Evolutionary conservation across 2,797 vertebrate genomes (phyloP).

Genomic region (Ateles fusciceps): DNA sequence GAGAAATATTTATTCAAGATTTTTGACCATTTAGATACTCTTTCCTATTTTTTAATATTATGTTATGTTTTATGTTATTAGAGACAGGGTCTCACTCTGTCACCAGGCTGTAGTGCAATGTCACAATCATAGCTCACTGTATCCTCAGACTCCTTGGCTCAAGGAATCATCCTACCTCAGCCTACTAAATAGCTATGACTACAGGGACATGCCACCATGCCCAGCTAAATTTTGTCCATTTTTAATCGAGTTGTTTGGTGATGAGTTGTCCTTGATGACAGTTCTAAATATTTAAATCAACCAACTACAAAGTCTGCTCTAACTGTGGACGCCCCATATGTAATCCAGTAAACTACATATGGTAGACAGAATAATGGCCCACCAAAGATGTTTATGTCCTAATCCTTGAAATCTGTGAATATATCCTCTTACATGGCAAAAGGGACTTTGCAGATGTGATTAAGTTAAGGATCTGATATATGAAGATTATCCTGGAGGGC

Average conservation of each 20-base stretch:
- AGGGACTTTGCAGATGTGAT: background rate
- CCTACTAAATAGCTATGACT: background rate
- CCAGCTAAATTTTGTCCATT: background rate
- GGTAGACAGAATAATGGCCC: background rate
- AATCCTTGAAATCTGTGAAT: slow-evolving; percentile 8
- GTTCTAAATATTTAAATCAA: slow-evolving; percentile 31
- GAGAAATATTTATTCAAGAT: background rate
- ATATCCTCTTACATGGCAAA: background rate
- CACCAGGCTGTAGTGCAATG: background rate
- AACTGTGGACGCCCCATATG: background rate
- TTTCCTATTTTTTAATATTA: background rate
- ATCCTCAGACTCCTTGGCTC: background rate
- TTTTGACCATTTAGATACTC: background rate
- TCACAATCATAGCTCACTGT: background rate
- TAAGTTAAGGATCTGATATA: background rate
- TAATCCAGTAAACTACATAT: background rate
- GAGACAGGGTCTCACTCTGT: background rate
- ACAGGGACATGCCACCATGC: background rate
- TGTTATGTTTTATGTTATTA: background rate
- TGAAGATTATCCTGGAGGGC: background rate
- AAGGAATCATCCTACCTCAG: background rate
- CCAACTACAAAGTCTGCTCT: background rate
- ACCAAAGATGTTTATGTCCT: background rate
- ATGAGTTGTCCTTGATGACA: background rate
- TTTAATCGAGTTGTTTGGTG: background rate